These are phyloP conservation scores for Eidolon dupreanum DNA, from an alignment of 2,797 vertebrate species.

Conservation along the genomic window DNA sequence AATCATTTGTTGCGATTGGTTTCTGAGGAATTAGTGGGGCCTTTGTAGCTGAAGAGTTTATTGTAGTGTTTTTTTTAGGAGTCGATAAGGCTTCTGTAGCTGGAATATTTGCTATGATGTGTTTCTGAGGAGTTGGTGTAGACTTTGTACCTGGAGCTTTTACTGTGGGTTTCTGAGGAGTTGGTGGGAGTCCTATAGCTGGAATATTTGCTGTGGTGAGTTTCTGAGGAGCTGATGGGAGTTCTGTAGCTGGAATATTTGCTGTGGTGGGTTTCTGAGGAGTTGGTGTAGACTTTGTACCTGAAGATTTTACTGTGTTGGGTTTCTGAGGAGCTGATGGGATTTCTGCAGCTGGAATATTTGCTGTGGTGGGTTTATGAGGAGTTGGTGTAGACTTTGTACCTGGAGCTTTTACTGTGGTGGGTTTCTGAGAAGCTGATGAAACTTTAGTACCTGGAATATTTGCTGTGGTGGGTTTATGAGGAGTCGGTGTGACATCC, in stretches of 20 bases:
- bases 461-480: neutral
- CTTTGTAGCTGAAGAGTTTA: neutral
- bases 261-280: neutral
- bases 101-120: neutral
- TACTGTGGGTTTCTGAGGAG: neutral
- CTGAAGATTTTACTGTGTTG: neutral
- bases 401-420: neutral
- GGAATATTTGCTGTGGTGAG: fast-evolving
- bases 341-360: neutral
- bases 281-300: neutral
- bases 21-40: neutral
- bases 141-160: fast-evolving
- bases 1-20: neutral
- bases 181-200: fast-evolving
- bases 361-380: neutral
- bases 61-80: neutral
- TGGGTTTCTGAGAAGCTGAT: neutral
- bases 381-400: neutral
- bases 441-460: neutral
- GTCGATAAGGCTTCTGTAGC: neutral
- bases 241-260: neutral
- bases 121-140: neutral
- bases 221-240: neutral
- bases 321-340: neutral
- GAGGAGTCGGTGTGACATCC: neutral